Percentiles rank a stretch among this genome's conserved stretches.
Conservation (phyloP, 2,113 vertebrate species). For the Ciconia boyciana region DNA sequence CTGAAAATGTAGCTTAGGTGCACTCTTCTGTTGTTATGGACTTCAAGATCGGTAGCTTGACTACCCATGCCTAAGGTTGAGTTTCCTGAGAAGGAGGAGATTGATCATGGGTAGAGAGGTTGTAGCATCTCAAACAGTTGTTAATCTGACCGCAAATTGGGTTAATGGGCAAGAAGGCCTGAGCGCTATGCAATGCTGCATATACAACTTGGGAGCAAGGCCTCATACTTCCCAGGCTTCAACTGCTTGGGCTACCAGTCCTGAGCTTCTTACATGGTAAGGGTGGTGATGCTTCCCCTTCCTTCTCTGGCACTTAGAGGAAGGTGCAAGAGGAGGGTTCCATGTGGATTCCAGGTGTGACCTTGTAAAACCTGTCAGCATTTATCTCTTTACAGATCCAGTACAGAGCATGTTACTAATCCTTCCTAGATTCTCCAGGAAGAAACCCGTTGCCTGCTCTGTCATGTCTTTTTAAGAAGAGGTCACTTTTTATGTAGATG, state of each 20-base stretch:
- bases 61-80: background rate
- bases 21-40: fast-evolving
- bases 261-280: fast-evolving
- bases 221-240: background rate
- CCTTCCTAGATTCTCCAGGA: background rate
- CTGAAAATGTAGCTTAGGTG: background rate
- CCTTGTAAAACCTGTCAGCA: background rate
- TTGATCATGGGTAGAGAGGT: background rate
- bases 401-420: background rate
- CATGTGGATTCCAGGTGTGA: background rate
- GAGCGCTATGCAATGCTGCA: background rate
- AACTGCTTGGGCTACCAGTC: background rate
- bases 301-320: background rate
- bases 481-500: background rate
- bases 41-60: background rate
- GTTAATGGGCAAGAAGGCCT: background rate
- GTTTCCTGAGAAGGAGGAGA: background rate
- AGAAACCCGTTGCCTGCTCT: background rate
- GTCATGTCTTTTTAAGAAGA: background rate
- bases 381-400: background rate
- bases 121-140: background rate
- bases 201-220: background rate
- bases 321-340: background rate
- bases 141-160: background rate
- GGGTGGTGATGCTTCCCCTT: background rate